These are phyloP conservation scores for Esperia sulphurella DNA, from an alignment of 2,888 invertebrate genomes.

Conservation along the genomic window DNA sequence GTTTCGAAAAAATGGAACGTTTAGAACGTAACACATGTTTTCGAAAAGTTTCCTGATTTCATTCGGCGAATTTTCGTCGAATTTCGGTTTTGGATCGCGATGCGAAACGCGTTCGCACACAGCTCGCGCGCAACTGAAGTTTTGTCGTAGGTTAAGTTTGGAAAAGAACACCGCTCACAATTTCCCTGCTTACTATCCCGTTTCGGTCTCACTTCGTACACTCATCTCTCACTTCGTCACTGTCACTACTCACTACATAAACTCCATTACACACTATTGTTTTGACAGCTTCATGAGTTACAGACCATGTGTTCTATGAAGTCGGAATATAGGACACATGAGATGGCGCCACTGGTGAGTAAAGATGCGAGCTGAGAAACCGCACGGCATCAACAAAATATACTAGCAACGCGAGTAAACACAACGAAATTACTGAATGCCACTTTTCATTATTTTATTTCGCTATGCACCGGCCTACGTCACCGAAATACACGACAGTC, in stretches of 20 bases:
- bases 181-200: constrained; percentile 59
- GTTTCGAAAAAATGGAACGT: constrained; percentile 9
- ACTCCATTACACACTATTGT: constrained; percentile 36
- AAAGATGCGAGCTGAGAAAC: constrained; percentile 35
- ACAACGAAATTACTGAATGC: constrained; percentile 76
- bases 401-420: constrained; percentile 78
- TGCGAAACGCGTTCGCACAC: constrained; percentile 62
- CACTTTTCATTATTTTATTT: constrained; percentile 77
- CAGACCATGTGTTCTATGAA: constrained; percentile 41
- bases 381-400: constrained; percentile 57
- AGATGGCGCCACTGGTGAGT: constrained; percentile 58
- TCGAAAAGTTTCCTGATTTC: constrained; percentile 29
- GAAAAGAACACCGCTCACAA: constrained; percentile 65
- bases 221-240: constrained; percentile 31
- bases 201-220: constrained; percentile 53
- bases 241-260: constrained; percentile 7
- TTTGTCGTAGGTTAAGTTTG: constrained; percentile 72
- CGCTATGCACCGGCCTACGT: constrained; percentile 74
- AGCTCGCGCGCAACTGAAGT: constrained; percentile 76
- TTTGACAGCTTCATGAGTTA: constrained; percentile 62
- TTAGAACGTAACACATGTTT: constrained; percentile 37
- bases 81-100: constrained; percentile 39
- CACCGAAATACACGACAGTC: constrained; percentile 60
- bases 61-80: constrained; percentile 56
- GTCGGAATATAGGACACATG: constrained; percentile 32